phyloP scores from a whole-genome alignment of 2,113 vertebrate species.

The Rhagologus leucostigma region DNA sequence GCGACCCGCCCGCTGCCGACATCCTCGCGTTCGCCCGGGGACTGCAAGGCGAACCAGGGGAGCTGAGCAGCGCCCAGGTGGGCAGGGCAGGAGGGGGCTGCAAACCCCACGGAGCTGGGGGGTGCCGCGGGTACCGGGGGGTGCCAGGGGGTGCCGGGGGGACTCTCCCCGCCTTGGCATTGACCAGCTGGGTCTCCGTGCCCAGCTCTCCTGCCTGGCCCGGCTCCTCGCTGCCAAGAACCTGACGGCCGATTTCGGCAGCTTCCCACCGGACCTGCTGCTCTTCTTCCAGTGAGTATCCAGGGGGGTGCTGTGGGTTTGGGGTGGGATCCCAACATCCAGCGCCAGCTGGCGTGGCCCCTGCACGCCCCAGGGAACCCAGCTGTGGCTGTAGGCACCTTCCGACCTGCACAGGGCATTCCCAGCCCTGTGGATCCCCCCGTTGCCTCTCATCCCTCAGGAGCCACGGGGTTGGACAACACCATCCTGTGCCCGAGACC shows the following conservation, averaged over 20 bases:
- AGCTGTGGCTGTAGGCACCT: background rate
- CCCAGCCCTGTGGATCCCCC: background rate
- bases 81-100: background rate
- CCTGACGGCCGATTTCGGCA: background rate
- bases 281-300: slow-evolving; percentile 69
- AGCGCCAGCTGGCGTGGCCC: fast-evolving
- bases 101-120: background rate
- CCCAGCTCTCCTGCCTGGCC: slow-evolving; percentile 72
- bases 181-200: too few relatives aligned
- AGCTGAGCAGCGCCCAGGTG: slow-evolving; percentile 65
- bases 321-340: fast-evolving
- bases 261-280: slow-evolving; percentile 33
- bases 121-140: background rate
- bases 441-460: background rate
- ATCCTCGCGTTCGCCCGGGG: slow-evolving; percentile 3
- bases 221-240: slow-evolving; percentile 23
- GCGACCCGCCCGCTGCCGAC: background rate
- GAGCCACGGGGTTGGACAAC: background rate
- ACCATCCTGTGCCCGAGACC: background rate
- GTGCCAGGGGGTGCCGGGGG: fast-evolving
- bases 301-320: fast-evolving
- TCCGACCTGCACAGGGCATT: background rate
- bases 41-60: background rate
- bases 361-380: fast-evolving
- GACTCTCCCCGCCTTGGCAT: fast-evolving